Evolutionary conservation across 2,113 vertebrate genomes (phyloP).

Genomic region (Lathamus discolor): DNA sequence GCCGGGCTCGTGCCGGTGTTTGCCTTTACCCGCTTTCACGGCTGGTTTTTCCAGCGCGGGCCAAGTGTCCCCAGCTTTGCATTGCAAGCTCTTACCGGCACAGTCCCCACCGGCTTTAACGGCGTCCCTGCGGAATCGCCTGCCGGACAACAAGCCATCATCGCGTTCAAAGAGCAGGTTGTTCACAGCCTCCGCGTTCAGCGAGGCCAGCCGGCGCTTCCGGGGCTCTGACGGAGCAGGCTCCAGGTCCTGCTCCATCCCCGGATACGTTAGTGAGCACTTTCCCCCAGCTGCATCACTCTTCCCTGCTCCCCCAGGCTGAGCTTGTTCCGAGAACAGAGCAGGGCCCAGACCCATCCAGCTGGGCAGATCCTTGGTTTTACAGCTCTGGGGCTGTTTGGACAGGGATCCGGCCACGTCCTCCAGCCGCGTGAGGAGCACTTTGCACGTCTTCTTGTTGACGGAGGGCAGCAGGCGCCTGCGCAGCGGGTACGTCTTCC

Average conservation of each 20-base stretch:
- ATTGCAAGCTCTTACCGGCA: slow-evolving; percentile 58
- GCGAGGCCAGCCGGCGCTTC: slow-evolving; percentile 92
- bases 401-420: slow-evolving; percentile 74
- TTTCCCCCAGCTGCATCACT: slow-evolving; percentile 29
- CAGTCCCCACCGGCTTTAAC: slow-evolving; percentile 56
- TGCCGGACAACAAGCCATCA: slow-evolving; percentile 65
- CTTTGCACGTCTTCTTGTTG: slow-evolving; percentile 86
- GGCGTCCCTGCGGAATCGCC: slow-evolving; percentile 60
- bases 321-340: slow-evolving; percentile 52
- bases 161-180: slow-evolving; percentile 89
- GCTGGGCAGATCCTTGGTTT: slow-evolving; percentile 56
- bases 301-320: slow-evolving; percentile 34
- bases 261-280: slow-evolving; percentile 5
- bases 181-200: slow-evolving; percentile 96
- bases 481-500: slow-evolving; percentile 81
- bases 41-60: slow-evolving; percentile 55
- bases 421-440: slow-evolving; percentile 89
- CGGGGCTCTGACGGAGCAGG: slow-evolving; percentile 80
- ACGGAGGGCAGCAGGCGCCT: slow-evolving; percentile 70
- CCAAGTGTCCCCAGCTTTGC: slow-evolving; percentile 62
- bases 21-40: slow-evolving; percentile 47
- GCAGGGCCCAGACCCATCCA: slow-evolving; percentile 61
- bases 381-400: slow-evolving; percentile 63
- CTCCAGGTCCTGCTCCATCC: slow-evolving; percentile 58
- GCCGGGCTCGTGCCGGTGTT: slow-evolving; percentile 44